Evolutionary conservation across 2,888 invertebrate genomes (phyloP), one percentile per base, ranked within the genome.

Genomic region (Arenicola marina): DNA sequence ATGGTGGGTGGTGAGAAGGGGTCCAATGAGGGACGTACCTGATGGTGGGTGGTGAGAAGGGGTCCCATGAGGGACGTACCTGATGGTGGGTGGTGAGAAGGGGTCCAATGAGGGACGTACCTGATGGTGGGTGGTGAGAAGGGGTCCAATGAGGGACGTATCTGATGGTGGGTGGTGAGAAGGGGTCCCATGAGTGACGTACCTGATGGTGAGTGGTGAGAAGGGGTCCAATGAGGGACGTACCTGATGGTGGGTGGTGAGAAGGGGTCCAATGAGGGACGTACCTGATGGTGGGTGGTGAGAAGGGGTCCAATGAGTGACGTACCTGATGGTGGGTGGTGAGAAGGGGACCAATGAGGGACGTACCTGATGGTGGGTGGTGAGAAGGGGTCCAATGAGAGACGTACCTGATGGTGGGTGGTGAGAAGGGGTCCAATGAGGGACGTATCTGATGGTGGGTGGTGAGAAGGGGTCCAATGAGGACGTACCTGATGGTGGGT

Each of bases 381-480:
- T 29, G 84, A 83, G 29, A 85, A 84, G 0, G 91, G 90, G 84
- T 92, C 88, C 78, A 95, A 93, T 68, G 88, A n/a, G n/a, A n/a
- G 59, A 46, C 61, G 64, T 65, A 89, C 87, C 84, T 87, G 65
- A 94, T 87, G 0, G 89, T 90, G 2, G 93, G 93, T 1, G 92
- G 92, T 29, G 84, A 83, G 29, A 85, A 84, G 0, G 91, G 90
- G 84, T 92, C 88, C 78, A 95, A 93, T 68, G 88, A n/a, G n/a
- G n/a, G 59, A 46, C 61, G 64, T 65, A 89, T 87, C 84, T 87
- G 65, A 94, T 87, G 0, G 89, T 90, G 2, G 93, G 93, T 1
- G 92, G 92, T 29, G 84, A 83, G 29, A 85, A 84, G 0, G 91
- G 90, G 84, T 92, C 88, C 78, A 95, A 93, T 68, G 88, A n/a